Conservation (phyloP, 2,888 invertebrate species). For the Acleris laterana region DNA sequence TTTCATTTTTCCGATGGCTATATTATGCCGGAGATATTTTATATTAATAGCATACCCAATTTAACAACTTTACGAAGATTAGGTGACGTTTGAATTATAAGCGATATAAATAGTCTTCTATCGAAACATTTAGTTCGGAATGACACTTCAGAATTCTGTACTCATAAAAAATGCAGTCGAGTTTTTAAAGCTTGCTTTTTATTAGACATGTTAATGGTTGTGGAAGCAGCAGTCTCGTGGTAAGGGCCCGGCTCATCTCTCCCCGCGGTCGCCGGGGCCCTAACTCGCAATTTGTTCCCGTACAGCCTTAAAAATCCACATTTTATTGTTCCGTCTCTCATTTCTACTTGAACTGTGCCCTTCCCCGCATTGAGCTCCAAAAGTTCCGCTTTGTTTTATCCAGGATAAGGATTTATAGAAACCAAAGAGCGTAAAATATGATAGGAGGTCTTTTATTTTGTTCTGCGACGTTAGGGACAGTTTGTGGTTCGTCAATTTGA, state of each 20-base stretch:
- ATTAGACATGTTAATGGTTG: too few relatives aligned
- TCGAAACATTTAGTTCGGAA: too few relatives aligned
- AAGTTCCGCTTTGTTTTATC: conserved; percentile 46
- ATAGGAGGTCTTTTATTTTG: conserved; percentile 36
- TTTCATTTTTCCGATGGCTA: too few relatives aligned
- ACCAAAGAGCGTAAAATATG: conserved; percentile 42
- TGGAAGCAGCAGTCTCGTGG: conserved; percentile 43
- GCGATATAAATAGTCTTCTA: too few relatives aligned
- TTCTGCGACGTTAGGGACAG: conserved; percentile 16
- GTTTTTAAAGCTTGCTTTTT: too few relatives aligned
- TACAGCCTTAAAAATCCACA: conserved; percentile 80
- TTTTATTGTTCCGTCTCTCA: conserved; percentile 78
- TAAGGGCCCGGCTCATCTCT: conserved; percentile 67
- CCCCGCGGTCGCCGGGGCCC: conserved; percentile 62
- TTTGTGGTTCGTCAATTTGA: conserved; percentile 29
- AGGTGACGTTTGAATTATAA: too few relatives aligned
- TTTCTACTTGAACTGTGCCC: conserved; percentile 68
- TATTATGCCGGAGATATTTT: too few relatives aligned
- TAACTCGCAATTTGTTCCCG: conserved; percentile 77
- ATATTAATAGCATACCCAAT: too few relatives aligned
- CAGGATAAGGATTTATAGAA: conserved; percentile 44
- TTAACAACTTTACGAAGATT: too few relatives aligned
- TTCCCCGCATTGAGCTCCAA: conserved; percentile 57
- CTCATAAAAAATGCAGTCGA: too few relatives aligned
- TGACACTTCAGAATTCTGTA: too few relatives aligned